Evolutionary conservation across 92 coral and sea anemone genomes (phyloP).

Genomic region (Pocillopora grandis): DNA sequence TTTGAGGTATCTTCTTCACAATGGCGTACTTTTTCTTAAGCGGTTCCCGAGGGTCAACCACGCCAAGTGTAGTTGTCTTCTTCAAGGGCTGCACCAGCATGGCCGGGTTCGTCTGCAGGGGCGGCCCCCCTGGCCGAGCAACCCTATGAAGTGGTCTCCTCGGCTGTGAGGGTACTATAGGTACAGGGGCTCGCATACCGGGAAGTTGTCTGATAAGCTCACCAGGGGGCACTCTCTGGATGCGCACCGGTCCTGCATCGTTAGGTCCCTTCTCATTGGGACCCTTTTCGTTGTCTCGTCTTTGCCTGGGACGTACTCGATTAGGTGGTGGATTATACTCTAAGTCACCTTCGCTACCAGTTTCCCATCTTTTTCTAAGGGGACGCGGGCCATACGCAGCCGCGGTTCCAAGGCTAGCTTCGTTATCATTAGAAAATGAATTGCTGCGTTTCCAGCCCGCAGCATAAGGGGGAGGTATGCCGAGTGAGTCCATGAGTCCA

Average conservation of each 20-base stretch:
- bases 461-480: slow-evolving; percentile 88
- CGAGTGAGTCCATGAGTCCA: slow-evolving; percentile 95
- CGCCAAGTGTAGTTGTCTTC: slow-evolving; percentile 85
- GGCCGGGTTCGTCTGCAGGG: slow-evolving; percentile 57
- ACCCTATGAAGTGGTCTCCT: slow-evolving; percentile 81
- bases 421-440: slow-evolving; percentile 65
- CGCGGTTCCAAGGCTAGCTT: slow-evolving; percentile 60
- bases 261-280: slow-evolving; percentile 68
- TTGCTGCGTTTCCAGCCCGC: slow-evolving; percentile 84
- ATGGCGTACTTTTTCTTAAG: slow-evolving; percentile 95
- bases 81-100: slow-evolving; percentile 90
- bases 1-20: slow-evolving; percentile 92
- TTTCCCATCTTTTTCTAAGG: slow-evolving; percentile 73
- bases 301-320: slow-evolving; percentile 78
- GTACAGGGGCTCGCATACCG: slow-evolving; percentile 78
- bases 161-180: slow-evolving; percentile 88
- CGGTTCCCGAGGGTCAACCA: slow-evolving; percentile 78
- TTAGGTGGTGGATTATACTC: slow-evolving; percentile 67
- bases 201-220: slow-evolving; percentile 63
- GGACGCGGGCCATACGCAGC: slow-evolving; percentile 59
- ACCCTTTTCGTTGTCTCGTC: slow-evolving; percentile 64
- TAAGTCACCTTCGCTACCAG: slow-evolving; percentile 85
- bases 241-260: slow-evolving; percentile 43
- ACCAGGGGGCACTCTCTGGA: slow-evolving; percentile 48
- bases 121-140: slow-evolving; percentile 66